Base-by-base conservation (phyloP, 2,797 vertebrate species). In the Chaunax sp. region DNA sequence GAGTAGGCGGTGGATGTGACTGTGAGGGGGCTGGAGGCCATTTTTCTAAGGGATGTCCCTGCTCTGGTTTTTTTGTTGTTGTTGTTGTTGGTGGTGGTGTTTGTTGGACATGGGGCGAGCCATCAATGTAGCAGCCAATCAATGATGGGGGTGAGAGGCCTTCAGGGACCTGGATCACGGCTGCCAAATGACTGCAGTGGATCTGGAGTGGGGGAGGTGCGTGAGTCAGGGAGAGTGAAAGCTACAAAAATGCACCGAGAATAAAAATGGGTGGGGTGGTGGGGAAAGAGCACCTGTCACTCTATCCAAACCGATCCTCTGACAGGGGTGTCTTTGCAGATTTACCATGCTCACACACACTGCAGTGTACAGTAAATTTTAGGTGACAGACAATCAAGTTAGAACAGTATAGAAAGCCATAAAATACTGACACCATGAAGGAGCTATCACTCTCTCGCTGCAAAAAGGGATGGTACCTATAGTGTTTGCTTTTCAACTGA, bases 141-240 rank as follows among this genome's bases (percentile, higher is more conserved):
- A 54, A 91, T 89, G 82, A 68, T 78, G n/a, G 71, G 67, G 78
- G 73, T 37, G 69, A 78, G 72, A 77, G 75, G 80, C 61, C 54
- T n/a, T 65, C 59, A 43, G 82, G 71, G 86, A 86, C 73, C 70
- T 38, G 69, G 69, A 71, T 80, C 67, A 70, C 30, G 55, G 59
- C 68, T 69, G 62, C 72, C 73, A 85, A 82, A 88, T 80, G 78
- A 77, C 73, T 64, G 46, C 65, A 62, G 81, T 77, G 52, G 44
- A 66, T 67, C 54, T 15, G 54, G 51, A 44, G 69, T 38, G 72
- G 81, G 80, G 69, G 78, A 64, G 72, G 78, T 44, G 56, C 55
- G 64, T 30, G 62, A 82, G 79, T 80, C 69, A 72, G 65, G 67
- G 20, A 30, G 55, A 68, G 75, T 4, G 49, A 58, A 64, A 59